These are phyloP conservation scores for Actinemys pallida DNA, from an alignment of 2,113 vertebrate species.

Conservation along the genomic window DNA sequence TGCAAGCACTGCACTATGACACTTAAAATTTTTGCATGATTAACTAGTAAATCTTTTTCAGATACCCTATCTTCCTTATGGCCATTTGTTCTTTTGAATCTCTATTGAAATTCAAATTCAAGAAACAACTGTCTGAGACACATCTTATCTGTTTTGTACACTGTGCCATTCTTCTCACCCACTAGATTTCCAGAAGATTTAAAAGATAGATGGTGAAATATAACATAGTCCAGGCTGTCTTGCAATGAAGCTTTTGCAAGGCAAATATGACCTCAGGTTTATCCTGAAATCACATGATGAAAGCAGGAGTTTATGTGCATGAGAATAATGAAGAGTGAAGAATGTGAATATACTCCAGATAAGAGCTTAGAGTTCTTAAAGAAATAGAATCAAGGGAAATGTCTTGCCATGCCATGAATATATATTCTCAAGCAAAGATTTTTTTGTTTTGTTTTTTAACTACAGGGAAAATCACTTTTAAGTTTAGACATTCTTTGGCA, in stretches of 20 bases:
- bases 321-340: slow-evolving; percentile 52
- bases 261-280: slow-evolving; percentile 53
- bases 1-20: background rate
- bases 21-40: background rate
- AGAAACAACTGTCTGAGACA: slow-evolving; percentile 13
- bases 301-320: background rate
- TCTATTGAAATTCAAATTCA: background rate
- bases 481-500: background rate
- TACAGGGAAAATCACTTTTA: background rate
- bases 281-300: slow-evolving; percentile 30
- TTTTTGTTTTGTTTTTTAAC: background rate
- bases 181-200: slow-evolving; percentile 1
- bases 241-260: slow-evolving; percentile 9
- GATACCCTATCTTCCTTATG: background rate
- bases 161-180: background rate
- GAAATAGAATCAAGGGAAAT: slow-evolving; percentile 27
- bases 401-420: background rate
- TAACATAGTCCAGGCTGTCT: background rate
- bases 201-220: background rate
- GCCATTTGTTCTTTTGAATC: background rate
- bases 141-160: background rate
- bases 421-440: background rate
- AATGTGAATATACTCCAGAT: slow-evolving; percentile 19
- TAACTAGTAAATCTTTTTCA: background rate
- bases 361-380: background rate